Evolutionary conservation across 2,797 vertebrate species (phyloP).

Genomic region (Sebastes kiyomatsui): DNA sequence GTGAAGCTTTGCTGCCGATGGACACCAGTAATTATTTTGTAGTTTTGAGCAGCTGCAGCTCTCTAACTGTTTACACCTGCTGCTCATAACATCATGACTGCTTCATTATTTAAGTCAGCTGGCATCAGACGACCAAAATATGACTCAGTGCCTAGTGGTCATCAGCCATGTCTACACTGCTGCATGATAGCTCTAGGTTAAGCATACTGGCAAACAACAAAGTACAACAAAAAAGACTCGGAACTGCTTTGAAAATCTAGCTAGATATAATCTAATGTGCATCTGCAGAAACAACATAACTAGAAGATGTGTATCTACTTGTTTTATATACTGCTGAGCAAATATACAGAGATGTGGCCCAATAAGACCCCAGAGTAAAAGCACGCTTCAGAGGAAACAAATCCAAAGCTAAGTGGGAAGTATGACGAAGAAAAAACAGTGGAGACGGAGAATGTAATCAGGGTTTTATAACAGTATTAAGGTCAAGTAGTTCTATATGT

Average conservation of each 20-base stretch:
- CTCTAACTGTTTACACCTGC: conserved; percentile 38
- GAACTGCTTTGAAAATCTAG: not conserved
- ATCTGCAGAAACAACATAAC: not conserved
- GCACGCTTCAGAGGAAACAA: not conserved
- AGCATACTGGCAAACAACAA: not conserved
- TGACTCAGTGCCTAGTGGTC: conserved; percentile 8
- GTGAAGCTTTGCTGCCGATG: conserved; percentile 22
- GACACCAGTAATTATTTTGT: conserved; percentile 28
- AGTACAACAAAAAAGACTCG: not conserved
- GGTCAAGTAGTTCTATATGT: not conserved
- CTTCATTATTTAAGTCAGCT: conserved; percentile 22
- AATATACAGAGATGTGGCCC: not conserved
- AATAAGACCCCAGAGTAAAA: not conserved
- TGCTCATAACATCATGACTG: conserved; percentile 26
- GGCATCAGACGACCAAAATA: conserved; percentile 9
- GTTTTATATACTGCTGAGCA: not conserved
- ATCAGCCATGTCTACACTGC: not conserved
- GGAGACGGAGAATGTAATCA: not conserved
- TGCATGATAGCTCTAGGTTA: not conserved
- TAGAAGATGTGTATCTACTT: not conserved
- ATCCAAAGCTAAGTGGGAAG: not conserved
- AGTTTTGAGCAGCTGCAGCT: conserved; percentile 35
- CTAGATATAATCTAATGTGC: not conserved
- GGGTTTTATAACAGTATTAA: conserved; percentile 7
- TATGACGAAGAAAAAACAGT: not conserved